phyloP scores from a whole-genome alignment of 2,113 vertebrate genomes.

The Platanista minor region DNA sequence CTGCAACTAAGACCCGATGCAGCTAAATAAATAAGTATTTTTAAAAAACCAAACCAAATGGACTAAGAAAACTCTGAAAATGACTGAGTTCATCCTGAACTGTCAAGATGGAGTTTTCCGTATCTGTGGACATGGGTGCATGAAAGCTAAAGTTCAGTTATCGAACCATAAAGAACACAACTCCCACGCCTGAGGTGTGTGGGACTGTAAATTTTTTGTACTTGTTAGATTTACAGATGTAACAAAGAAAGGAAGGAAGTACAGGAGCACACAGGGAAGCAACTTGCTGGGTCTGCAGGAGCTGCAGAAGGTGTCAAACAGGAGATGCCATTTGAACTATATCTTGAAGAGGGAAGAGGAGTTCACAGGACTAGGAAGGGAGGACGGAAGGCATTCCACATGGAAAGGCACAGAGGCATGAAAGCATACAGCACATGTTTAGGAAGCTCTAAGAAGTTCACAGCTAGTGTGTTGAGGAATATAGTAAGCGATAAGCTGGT shows the following conservation, averaged over 20 bases:
- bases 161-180: background rate
- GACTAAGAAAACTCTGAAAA: background rate
- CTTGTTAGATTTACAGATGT: background rate
- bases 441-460: background rate
- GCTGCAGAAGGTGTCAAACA: background rate
- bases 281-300: background rate
- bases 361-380: background rate
- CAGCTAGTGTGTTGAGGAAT: background rate
- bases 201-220: background rate
- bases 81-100: background rate
- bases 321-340: background rate
- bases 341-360: background rate
- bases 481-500: background rate
- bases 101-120: background rate
- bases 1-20: no score
- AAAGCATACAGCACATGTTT: background rate
- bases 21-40: no score
- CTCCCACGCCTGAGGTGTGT: background rate
- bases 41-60: background rate
- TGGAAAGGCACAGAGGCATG: background rate
- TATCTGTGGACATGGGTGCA: background rate
- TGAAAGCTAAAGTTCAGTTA: background rate
- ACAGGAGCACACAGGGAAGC: background rate
- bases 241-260: background rate
- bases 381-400: background rate